Evolutionary conservation across 2,888 invertebrate genomes (phyloP).

Genomic region (Synanthedon myopaeformis): DNA sequence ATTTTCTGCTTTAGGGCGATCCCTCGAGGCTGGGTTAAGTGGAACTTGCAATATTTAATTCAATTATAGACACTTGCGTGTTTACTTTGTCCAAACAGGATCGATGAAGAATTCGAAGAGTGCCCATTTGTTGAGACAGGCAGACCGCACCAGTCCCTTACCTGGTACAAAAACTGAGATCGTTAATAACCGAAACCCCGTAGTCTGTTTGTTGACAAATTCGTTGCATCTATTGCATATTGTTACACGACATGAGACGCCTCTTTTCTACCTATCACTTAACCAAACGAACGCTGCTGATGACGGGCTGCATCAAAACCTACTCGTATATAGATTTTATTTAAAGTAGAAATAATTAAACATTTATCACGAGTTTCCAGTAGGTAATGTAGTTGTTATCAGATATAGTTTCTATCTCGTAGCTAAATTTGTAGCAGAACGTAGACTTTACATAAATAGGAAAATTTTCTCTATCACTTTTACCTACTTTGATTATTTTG

Average conservation of each 20-base stretch:
- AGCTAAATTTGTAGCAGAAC: conserved; percentile 2
- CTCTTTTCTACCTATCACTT: conserved; percentile 21
- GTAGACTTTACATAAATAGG: conserved; percentile 1
- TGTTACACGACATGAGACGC: conserved; percentile 34
- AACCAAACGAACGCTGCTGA: conserved; percentile 37
- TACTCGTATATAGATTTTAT: conserved; percentile 16
- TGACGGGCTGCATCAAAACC: conserved; percentile 40
- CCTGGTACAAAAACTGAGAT: conserved; percentile 63
- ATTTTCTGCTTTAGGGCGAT: conserved; percentile 15
- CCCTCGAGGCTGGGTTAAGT: conserved; percentile 20
- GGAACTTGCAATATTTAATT: conserved; percentile 24
- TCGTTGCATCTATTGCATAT: conserved; percentile 45
- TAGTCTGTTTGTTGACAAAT: conserved; percentile 42
- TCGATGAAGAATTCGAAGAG: conserved; percentile 76
- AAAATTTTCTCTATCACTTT: not conserved
- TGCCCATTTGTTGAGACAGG: conserved; percentile 75
- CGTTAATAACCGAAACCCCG: conserved; percentile 50
- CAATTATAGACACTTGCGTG: conserved; percentile 45
- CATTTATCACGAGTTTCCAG: not conserved
- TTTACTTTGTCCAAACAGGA: conserved; percentile 69
- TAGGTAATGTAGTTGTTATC: not conserved
- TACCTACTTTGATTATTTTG: not conserved
- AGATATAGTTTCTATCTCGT: not conserved
- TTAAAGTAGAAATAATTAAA: conserved; percentile 2
- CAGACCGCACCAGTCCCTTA: conserved; percentile 73